These are phyloP conservation scores for Coracias cyanogaster DNA, from an alignment of 2,797 vertebrate genomes.

Conservation along the genomic window DNA sequence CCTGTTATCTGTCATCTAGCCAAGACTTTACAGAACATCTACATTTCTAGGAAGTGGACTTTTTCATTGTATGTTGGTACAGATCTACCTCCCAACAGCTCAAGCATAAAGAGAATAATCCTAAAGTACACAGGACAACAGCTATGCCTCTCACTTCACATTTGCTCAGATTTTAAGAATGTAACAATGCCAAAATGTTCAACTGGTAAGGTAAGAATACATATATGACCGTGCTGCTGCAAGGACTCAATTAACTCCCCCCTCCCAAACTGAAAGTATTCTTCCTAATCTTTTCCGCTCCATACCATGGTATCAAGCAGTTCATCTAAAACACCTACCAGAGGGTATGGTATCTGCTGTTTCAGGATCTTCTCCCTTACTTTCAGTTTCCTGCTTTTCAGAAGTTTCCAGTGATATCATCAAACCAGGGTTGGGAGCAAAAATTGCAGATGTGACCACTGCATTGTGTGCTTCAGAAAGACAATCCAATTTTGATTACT, in stretches of 20 bases:
- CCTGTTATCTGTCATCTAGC: background rate
- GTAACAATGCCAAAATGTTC: background rate
- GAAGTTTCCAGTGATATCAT: slow-evolving; percentile 89
- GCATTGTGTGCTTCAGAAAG: slow-evolving; percentile 92
- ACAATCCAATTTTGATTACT: background rate
- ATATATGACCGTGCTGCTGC: background rate
- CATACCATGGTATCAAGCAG: background rate
- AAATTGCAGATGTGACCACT: slow-evolving; percentile 97
- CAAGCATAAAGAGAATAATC: background rate
- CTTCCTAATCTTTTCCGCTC: background rate
- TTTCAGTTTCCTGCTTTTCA: slow-evolving; percentile 90
- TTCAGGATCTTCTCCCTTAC: slow-evolving; percentile 84
- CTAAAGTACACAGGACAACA: background rate
- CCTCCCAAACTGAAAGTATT: fast-evolving
- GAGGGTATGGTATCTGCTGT: slow-evolving; percentile 90
- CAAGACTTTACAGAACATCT: background rate
- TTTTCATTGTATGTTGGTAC: background rate
- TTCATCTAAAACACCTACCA: slow-evolving; percentile 79
- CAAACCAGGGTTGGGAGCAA: slow-evolving; percentile 93
- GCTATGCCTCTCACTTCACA: background rate
- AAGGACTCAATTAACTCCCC: background rate
- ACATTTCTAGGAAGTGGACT: background rate
- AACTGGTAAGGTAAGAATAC: background rate
- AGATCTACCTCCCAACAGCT: background rate
- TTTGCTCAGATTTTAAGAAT: background rate